These are phyloP conservation scores for Artemia franciscana DNA, from an alignment of 1,140 invertebrate species.

Conservation along the genomic window DNA sequence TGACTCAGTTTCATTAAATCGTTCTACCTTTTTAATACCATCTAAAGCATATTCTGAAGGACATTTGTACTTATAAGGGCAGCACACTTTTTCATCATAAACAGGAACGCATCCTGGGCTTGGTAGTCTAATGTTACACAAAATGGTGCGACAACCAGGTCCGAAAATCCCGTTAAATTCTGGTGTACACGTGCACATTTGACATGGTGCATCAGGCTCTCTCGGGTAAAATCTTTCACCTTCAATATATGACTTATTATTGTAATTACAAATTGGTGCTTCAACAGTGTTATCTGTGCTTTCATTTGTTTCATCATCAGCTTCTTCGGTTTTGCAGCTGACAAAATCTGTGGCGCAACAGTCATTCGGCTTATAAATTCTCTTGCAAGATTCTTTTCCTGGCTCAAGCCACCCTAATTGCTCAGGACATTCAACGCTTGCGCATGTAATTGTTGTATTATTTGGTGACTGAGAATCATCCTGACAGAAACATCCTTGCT, in stretches of 20 bases:
- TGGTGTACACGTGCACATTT: background rate
- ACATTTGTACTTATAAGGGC: conserved; percentile 6
- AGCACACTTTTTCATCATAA: conserved; percentile 4
- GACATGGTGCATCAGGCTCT: background rate
- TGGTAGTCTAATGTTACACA: background rate
- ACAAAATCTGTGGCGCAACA: conserved; percentile 22
- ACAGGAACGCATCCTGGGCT: conserved; percentile 6
- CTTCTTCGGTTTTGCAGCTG: too few relatives aligned
- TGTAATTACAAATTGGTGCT: background rate
- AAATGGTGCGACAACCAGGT: conserved; percentile 1
- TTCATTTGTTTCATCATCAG: conserved; percentile 5
- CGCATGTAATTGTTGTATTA: conserved; percentile 15
- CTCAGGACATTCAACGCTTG: conserved; percentile 24
- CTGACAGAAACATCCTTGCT: conserved; percentile 10
- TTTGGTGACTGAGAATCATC: background rate
- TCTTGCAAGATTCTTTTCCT: conserved; percentile 18
- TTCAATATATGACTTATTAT: background rate
- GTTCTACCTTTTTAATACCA: background rate
- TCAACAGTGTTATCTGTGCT: background rate
- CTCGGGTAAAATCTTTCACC: background rate
- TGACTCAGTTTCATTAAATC: background rate
- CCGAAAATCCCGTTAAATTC: background rate
- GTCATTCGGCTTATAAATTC: conserved; percentile 19
- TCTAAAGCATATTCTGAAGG: background rate
- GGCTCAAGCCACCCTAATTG: conserved; percentile 17